phyloP scores from a whole-genome alignment of 1,140 invertebrate genomes.

The Schmidtea mediterranea region DNA sequence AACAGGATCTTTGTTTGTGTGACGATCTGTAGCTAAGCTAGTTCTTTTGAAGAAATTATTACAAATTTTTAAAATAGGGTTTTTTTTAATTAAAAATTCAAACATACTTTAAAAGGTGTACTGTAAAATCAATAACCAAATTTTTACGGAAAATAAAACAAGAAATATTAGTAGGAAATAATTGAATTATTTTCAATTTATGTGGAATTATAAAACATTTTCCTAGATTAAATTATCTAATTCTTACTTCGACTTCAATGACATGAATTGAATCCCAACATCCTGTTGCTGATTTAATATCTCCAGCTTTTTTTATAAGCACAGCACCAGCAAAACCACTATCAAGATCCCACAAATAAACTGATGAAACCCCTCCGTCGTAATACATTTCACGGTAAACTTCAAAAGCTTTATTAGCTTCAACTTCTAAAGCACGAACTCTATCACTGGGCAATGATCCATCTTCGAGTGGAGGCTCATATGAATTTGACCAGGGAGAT shows the following conservation, averaged over 20 bases:
- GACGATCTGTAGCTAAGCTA: too few species aligned
- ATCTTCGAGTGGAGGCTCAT: constrained; percentile 87
- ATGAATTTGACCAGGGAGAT: constrained; percentile 92
- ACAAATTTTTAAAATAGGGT: too few species aligned
- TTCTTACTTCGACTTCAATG: constrained; percentile 60
- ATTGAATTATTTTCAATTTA: too few species aligned
- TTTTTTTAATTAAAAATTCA: too few species aligned
- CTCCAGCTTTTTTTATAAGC: constrained; percentile 88
- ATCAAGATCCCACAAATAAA: constrained; percentile 95
- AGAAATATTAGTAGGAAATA: too few species aligned
- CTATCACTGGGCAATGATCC: constrained; percentile 88
- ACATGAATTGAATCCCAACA: constrained; percentile 99
- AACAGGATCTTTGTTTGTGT: too few species aligned
- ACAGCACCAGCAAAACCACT: constrained; percentile 87
- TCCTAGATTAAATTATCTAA: too few species aligned
- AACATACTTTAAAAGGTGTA: too few species aligned
- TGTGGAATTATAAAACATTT: too few species aligned
- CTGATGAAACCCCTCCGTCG: constrained; percentile 92
- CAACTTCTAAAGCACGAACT: constrained; percentile 73
- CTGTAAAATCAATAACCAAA: too few species aligned
- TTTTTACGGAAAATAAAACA: too few species aligned
- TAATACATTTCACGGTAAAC: constrained; percentile 98
- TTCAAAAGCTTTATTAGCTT: constrained; percentile 91
- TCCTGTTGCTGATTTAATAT: constrained; percentile 76
- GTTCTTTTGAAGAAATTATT: too few species aligned